phyloP scores from a whole-genome alignment of 2,888 invertebrate species.

The Meteorus colon region DNA sequence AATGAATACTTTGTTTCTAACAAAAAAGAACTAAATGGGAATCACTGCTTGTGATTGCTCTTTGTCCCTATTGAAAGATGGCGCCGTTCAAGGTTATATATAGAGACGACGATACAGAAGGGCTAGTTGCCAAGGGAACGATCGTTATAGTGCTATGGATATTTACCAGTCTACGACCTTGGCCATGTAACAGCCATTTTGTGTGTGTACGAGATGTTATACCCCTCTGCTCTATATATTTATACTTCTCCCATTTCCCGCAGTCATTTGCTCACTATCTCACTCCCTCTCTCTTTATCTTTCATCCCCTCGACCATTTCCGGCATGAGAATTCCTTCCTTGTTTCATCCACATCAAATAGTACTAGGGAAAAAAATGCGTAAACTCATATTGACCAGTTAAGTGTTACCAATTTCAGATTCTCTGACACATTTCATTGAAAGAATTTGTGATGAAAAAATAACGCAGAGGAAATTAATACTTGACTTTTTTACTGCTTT shows the following conservation, averaged over 20 bases:
- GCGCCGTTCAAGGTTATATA: constrained; percentile 44
- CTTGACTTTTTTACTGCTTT: neutral
- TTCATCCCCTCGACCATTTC: constrained; percentile 1
- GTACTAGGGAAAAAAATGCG: neutral
- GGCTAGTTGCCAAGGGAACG: constrained; percentile 65
- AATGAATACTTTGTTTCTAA: neutral
- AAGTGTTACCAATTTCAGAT: neutral
- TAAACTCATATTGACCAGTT: constrained; percentile 46
- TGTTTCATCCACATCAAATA: neutral
- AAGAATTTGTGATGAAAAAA: neutral
- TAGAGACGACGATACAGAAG: constrained; percentile 47
- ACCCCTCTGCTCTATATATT: neutral
- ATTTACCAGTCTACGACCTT: constrained; percentile 69
- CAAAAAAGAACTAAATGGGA: constrained; percentile 18
- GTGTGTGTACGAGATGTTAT: neutral
- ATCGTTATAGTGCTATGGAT: constrained; percentile 47
- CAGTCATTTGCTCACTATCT: constrained; percentile 28
- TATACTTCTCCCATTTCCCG: constrained; percentile 9
- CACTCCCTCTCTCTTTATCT: constrained; percentile 26
- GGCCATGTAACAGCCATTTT: constrained; percentile 57
- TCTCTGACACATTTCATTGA: neutral
- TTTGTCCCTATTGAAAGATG: constrained; percentile 31
- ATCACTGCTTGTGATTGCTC: constrained; percentile 27
- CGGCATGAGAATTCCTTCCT: neutral
- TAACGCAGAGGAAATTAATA: neutral